Evolutionary conservation across 2,888 invertebrate species (phyloP), one percentile per base, ranked within the genome.

Genomic region (Bombylius major): DNA sequence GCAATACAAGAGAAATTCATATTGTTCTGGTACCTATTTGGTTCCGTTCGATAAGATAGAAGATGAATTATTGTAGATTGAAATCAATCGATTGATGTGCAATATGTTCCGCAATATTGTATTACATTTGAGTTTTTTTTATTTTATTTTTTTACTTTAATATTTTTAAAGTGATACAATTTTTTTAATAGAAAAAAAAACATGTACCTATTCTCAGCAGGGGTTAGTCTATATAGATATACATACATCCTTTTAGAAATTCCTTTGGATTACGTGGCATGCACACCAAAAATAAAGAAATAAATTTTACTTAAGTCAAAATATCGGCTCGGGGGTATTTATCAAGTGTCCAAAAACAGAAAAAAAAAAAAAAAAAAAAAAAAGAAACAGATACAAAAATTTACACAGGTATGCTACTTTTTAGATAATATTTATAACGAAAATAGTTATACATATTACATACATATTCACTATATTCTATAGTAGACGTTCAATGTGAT

Each of bases 281-380:
- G 53, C 39, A 54, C 50, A 50, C 50, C 47, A 50, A 49, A 59
- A 59, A 59, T 59, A 53, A 59, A 59, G 59, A 59, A 59, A 59
- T 59, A 59, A 59, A 59, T 59, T 57, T 59, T 59, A 59, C 59
- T 59, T 55, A 59, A 51, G 59, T 59, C 59, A 59, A 59, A 59
- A 59, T 56, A 59, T 54, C 55, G 57, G 55, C 57, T 57, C 57
- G 39, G 50, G 55, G 54, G 56, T 57, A 56, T 59, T 56, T 56
- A 59, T 59, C 57, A 59, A 57, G n/a, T 47, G 51, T 51, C 51
- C 55, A 47, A 54, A 57, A 56, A 52, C 52, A 55, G 36, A 57
- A 55, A 50, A 56, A 50, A 14, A 34, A 14, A 13, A 36, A 36
- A 6, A 36, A 36, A 36, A 36, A 5, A 36, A 36, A 36, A 36